phyloP scores from a whole-genome alignment of 1,140 invertebrate genomes.

The Cyclargus thomasi region DNA sequence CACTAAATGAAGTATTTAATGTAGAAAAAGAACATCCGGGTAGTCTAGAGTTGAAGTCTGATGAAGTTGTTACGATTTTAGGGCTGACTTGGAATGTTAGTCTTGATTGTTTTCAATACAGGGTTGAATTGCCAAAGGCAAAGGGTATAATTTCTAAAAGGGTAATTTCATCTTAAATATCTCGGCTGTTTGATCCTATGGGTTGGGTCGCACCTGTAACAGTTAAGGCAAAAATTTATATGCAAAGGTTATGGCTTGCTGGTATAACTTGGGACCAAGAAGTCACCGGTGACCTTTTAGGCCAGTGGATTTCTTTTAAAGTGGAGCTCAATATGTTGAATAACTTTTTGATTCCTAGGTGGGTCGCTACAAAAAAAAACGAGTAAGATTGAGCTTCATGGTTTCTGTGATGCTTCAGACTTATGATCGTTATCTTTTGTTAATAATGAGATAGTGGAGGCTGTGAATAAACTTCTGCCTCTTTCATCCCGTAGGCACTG shows the following conservation, averaged over 20 bases:
- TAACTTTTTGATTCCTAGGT: constrained; percentile 20
- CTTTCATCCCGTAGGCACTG: neutral
- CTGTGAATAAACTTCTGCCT: neutral
- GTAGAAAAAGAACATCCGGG: neutral
- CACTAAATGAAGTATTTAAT: neutral
- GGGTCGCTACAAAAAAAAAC: constrained; percentile 1
- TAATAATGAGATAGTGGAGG: neutral
- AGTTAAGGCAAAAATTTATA: constrained; percentile 24
- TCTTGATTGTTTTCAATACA: too few relatives aligned
- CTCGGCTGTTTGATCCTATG: constrained; percentile 25
- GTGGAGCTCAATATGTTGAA: constrained; percentile 11
- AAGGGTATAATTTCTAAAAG: constrained; percentile 22
- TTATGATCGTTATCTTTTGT: neutral
- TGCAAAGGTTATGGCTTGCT: constrained; percentile 24
- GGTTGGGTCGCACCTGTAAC: constrained; percentile 26
- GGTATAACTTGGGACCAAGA: constrained; percentile 27
- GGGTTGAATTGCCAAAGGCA: too few relatives aligned
- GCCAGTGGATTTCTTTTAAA: constrained; percentile 25
- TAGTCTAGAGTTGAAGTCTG: constrained; percentile 19
- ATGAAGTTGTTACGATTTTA: constrained; percentile 18
- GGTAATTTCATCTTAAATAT: constrained; percentile 26
- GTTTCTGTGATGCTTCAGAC: constrained; percentile 26
- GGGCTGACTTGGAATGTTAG: neutral
- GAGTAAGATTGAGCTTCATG: constrained; percentile 17
- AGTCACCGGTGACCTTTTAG: constrained; percentile 20